Percentiles rank a stretch among this genome's conserved stretches.
These are phyloP conservation scores for Panthera leo DNA, from an alignment of 2,113 vertebrate genomes.

Conservation along the genomic window DNA sequence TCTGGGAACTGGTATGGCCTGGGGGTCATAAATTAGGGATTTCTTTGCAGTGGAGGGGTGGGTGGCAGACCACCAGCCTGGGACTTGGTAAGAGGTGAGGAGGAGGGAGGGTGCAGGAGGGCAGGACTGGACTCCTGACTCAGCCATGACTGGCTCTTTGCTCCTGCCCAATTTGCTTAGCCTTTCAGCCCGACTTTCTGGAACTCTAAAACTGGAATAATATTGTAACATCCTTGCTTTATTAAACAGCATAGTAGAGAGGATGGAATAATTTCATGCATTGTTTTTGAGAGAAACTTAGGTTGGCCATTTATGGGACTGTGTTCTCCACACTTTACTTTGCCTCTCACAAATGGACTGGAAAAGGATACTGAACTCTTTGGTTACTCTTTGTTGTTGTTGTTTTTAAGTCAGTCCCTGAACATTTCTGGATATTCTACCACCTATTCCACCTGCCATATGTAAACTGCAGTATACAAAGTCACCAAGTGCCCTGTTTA, in stretches of 20 bases:
- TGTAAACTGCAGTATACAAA: neutral
- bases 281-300: neutral
- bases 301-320: neutral
- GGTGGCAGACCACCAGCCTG: neutral
- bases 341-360: neutral
- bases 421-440: constrained; percentile 1
- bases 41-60: neutral
- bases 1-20: neutral
- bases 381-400: neutral
- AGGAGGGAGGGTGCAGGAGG: neutral
- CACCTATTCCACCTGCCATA: neutral
- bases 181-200: neutral
- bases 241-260: neutral
- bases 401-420: neutral
- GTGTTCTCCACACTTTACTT: neutral
- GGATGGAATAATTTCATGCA: neutral
- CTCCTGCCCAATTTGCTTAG: neutral
- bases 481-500: neutral
- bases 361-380: neutral
- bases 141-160: neutral
- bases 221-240: neutral
- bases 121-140: neutral
- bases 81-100: neutral
- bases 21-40: too few species aligned
- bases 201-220: neutral